A percentile compares a stretch with the other conserved stretches of the same genome.
phyloP scores from a whole-genome alignment of 2,797 vertebrate species.

The Acanthurus lineatus region DNA sequence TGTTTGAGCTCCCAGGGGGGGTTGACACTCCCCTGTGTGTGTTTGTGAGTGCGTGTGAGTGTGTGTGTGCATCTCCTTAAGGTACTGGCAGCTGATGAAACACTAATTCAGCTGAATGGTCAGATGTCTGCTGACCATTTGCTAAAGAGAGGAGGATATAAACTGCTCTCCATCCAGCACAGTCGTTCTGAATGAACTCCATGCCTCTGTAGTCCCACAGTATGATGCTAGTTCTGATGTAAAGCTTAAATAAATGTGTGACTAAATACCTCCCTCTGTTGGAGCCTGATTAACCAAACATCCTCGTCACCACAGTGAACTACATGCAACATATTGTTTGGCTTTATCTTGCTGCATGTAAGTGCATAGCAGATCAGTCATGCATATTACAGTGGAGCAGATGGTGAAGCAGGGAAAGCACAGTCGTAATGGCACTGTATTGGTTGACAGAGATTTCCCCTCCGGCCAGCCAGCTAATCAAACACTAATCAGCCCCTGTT shows the following conservation, averaged over 20 bases:
- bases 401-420: constrained; percentile 57
- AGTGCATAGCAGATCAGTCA: constrained; percentile 51
- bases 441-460: constrained; percentile 57
- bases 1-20: constrained; percentile 67
- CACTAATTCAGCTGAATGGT: constrained; percentile 70
- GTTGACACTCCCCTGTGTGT: constrained; percentile 47
- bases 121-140: constrained; percentile 70
- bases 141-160: constrained; percentile 38
- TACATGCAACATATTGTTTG: neutral
- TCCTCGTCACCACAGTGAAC: neutral
- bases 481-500: constrained; percentile 68
- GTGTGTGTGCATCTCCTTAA: constrained; percentile 39
- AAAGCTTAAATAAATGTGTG: constrained; percentile 4
- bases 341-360: constrained; percentile 19
- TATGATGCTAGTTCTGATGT: neutral
- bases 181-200: constrained; percentile 9
- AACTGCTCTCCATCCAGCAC: constrained; percentile 24
- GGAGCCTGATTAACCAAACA: neutral
- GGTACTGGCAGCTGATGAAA: constrained; percentile 79
- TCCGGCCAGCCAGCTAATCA: constrained; percentile 74
- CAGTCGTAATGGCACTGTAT: constrained; percentile 45
- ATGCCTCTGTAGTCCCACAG: neutral
- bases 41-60: constrained; percentile 29
- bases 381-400: constrained; percentile 57
- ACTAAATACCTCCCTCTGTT: neutral